A percentile compares a stretch with the other conserved stretches of the same genome.
Conservation (phyloP, 2,888 invertebrate species). For the Xanthorhoe spadicearia region DNA sequence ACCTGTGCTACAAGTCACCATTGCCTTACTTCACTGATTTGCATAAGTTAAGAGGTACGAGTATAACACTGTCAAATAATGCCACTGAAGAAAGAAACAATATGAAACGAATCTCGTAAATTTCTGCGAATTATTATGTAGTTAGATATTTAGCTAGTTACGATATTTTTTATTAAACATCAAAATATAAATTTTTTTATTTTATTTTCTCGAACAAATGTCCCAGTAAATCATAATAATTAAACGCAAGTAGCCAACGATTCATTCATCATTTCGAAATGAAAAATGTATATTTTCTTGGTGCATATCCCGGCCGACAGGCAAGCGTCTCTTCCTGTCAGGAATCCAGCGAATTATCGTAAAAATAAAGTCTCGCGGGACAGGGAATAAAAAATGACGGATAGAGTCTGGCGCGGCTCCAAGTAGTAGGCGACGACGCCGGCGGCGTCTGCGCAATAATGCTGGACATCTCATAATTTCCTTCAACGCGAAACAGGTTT, state of each 20-base stretch:
- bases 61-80: too few relatives aligned
- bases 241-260: constrained; percentile 23
- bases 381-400: constrained; percentile 48
- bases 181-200: neutral
- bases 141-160: neutral
- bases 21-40: too few relatives aligned
- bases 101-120: neutral
- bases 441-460: constrained; percentile 12
- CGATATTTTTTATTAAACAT: neutral
- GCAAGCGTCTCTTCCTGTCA: constrained; percentile 16
- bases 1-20: too few relatives aligned
- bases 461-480: neutral
- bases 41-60: too few relatives aligned
- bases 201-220: constrained; percentile 17
- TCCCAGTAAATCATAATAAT: constrained; percentile 34
- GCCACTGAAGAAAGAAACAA: constrained; percentile 3
- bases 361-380: constrained; percentile 39
- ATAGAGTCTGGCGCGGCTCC: constrained; percentile 44
- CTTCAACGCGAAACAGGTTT: constrained; percentile 14
- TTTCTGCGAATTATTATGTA: neutral
- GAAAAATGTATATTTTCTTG: constrained; percentile 31
- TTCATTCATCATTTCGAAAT: constrained; percentile 31
- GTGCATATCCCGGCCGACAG: constrained; percentile 5
- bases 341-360: constrained; percentile 41
- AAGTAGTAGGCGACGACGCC: constrained; percentile 25